Base-by-base conservation (phyloP, 2,113 vertebrate species). In the Peromyscus polionotus region DNA sequence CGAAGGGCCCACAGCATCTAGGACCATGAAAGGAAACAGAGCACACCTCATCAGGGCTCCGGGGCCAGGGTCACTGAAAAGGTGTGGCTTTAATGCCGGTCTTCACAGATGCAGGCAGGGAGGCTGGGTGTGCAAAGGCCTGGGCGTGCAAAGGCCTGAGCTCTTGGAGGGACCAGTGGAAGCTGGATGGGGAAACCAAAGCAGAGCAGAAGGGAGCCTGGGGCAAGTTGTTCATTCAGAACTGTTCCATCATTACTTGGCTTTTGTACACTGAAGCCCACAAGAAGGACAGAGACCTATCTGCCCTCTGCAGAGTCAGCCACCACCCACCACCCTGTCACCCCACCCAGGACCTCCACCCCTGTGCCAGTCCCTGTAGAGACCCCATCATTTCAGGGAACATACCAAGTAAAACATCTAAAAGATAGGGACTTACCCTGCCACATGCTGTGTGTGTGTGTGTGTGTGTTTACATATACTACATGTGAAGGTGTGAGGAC, bases 1-100 rank as follows among this genome's bases (percentile, higher is more conserved):
- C 99, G 98, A 96, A 99, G 98, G 33, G 99, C 99, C 99, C 99
- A 99, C 91, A 99, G 98, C 0, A 22, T 88, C 99, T 99, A 83
- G 14, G 63, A 59, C 6, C 9, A 36, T 1, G 2, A 57, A 20
- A 54, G 9, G 5, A 73, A 28, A 17, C 10, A 88, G 36, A 54
- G 11, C 24, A 1, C 39, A 67, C 4, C 1, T 3, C 5, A 7
- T 36, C 28, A 4, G 31, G 24, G 5, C 36, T 24, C n/a, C 36
- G 33, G 24, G 13, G n/a, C 36, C 5, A 7, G 20, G 1, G 10
- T n/a, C 45, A 45, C 87, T 17, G n/a, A n/a, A 11, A 45, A 1
- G 4, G n/a, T 31, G 13, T 65, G 17, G 36, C 79, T 31, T 9
- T 26, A 19, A 11, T 57, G n/a, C 7, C 8, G 0, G 2, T 33